Conservation (phyloP, 2,113 vertebrate species). For the Tupaia tana region DNA sequence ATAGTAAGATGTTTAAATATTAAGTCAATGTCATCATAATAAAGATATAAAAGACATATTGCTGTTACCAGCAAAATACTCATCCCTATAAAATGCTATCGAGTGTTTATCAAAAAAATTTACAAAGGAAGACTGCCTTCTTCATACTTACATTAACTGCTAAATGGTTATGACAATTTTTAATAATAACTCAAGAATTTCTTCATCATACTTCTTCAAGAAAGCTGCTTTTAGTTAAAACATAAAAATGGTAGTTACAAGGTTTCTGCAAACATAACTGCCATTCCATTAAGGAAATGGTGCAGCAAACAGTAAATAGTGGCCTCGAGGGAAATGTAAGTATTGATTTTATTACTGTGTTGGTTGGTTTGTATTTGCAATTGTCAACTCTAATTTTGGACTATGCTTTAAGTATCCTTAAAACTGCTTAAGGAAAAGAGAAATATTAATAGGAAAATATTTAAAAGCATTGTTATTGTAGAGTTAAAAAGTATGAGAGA, state of each 20-base stretch:
- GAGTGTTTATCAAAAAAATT: constrained; percentile 23
- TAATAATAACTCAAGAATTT: constrained; percentile 81
- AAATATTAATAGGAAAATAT: constrained; percentile 89
- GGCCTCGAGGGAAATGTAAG: constrained; percentile 91
- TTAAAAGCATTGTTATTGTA: constrained; percentile 83
- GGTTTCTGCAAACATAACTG: constrained; percentile 91
- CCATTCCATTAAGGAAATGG: constrained; percentile 93
- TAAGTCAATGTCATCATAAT: constrained; percentile 65
- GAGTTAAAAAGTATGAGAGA: constrained; percentile 76
- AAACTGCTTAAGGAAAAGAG: constrained; percentile 86
- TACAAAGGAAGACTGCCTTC: constrained; percentile 8
- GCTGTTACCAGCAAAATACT: constrained; percentile 50
- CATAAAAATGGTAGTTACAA: constrained; percentile 90
- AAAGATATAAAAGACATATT: constrained; percentile 63
- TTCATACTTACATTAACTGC: constrained; percentile 64
- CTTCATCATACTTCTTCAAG: constrained; percentile 86
- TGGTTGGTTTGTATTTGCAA: constrained; percentile 91
- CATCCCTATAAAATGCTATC: constrained; percentile 45
- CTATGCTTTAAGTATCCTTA: constrained; percentile 89
- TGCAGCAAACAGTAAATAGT: constrained; percentile 91
- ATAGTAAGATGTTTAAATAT: constrained; percentile 75
- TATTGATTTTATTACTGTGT: constrained; percentile 93
- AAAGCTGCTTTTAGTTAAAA: constrained; percentile 93
- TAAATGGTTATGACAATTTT: constrained; percentile 80
- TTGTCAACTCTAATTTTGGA: constrained; percentile 92